Evolutionary conservation across 2,888 invertebrate species (phyloP).

Genomic region (Linnaemya tessellans): DNA sequence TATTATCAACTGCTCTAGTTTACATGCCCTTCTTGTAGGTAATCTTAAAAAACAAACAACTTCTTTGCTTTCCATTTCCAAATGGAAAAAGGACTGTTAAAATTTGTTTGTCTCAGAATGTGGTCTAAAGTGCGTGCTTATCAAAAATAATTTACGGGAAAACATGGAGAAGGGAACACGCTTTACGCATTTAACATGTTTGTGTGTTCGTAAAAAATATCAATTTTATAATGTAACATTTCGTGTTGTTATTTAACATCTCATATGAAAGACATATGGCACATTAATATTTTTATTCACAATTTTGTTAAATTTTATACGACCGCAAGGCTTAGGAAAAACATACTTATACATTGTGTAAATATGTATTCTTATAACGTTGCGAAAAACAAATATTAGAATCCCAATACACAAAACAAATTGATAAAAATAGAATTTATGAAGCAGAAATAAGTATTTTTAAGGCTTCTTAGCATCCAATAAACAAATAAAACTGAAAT

Average conservation of each 20-base stretch:
- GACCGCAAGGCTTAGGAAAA: background rate
- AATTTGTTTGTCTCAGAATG: background rate
- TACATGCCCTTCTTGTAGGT: no score
- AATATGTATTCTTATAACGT: background rate
- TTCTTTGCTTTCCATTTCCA: background rate
- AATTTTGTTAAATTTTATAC: background rate
- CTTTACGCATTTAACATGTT: background rate
- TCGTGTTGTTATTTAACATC: no score
- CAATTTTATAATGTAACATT: background rate
- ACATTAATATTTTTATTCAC: constrained; percentile 20
- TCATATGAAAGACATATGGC: background rate
- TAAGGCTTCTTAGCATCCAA: background rate
- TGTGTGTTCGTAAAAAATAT: background rate
- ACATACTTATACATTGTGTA: background rate
- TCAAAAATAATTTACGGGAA: background rate
- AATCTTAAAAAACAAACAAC: background rate
- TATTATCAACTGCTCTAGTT: no score
- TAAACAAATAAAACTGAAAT: background rate
- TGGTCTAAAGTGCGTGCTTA: background rate
- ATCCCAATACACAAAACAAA: background rate
- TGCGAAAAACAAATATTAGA: background rate
- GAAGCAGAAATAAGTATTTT: background rate
- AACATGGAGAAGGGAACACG: background rate
- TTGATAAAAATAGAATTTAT: background rate
- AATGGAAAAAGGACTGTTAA: background rate